Conservation (phyloP, 53 echinoderm and acorn worm genomes). For the Temnopleurus reevesii region DNA sequence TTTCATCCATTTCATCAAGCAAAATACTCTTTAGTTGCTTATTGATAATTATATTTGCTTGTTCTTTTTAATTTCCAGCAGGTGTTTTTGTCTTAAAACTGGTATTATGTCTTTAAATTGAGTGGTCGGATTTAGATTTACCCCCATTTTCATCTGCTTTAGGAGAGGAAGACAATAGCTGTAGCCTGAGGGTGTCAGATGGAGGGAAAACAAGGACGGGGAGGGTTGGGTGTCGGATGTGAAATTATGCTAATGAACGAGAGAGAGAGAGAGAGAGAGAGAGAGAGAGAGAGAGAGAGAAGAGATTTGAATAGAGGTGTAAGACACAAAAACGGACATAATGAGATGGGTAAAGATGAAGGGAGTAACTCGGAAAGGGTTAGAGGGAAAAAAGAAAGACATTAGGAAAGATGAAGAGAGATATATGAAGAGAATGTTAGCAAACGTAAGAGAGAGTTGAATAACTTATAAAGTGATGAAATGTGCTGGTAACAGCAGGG, state of each 20-base stretch:
- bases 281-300: neutral
- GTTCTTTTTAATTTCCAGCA: neutral
- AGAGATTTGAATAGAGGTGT: too few species aligned
- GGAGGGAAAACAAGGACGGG: neutral
- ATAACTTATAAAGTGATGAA: too few species aligned
- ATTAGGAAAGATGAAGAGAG: neutral
- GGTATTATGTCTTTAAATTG: neutral
- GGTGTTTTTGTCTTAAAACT: neutral
- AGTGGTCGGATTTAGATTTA: conserved; percentile 12
- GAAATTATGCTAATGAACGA: too few species aligned
- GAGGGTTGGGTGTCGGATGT: neutral
- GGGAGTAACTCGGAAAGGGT: too few species aligned
- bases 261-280: neutral
- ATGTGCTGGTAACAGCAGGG: too few species aligned
- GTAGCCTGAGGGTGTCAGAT: neutral
- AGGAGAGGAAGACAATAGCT: neutral
- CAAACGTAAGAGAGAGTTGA: too few species aligned
- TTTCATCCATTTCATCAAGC: too few species aligned
- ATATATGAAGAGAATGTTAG: too few species aligned
- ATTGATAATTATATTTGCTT: too few species aligned
- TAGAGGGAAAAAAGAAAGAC: neutral
- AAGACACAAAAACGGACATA: neutral
- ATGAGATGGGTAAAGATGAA: neutral
- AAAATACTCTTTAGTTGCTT: too few species aligned
- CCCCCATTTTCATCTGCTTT: neutral